Percentiles rank a stretch among this genome's conserved stretches.
These are phyloP conservation scores for Cinclus cinclus DNA, from an alignment of 2,113 vertebrate species.

Conservation along the genomic window DNA sequence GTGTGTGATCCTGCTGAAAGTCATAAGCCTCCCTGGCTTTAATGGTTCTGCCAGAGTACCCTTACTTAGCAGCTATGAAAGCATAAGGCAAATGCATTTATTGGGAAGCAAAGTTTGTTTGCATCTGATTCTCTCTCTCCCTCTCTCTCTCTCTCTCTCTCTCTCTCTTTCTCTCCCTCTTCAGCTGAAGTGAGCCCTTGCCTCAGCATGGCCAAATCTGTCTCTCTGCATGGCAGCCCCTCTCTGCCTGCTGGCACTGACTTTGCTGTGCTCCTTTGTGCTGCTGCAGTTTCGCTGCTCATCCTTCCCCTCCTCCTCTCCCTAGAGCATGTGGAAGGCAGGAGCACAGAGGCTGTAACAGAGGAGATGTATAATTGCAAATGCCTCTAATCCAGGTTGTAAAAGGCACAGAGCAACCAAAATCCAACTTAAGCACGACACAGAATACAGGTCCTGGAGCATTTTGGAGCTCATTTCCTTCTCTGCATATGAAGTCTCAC, in stretches of 20 bases:
- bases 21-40: not conserved
- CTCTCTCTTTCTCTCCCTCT: not conserved
- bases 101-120: not conserved
- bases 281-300: not conserved
- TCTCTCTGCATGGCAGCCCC: not conserved
- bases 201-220: not conserved
- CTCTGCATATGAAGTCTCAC: not conserved
- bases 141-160: no score
- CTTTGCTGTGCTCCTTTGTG: not conserved
- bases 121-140: no score
- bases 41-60: not conserved
- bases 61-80: slow-evolving; percentile 9
- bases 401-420: not conserved
- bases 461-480: not conserved
- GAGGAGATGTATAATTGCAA: not conserved
- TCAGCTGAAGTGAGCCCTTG: not conserved
- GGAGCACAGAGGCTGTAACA: not conserved
- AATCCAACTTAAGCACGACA: not conserved
- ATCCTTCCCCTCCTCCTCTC: not conserved
- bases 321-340: not conserved
- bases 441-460: not conserved
- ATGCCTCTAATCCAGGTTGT: not conserved
- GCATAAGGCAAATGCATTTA: not conserved
- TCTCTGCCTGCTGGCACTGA: slow-evolving; percentile 2
- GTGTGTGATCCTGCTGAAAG: not conserved